Conservation (phyloP, 2,113 vertebrate genomes). For the Burhinus oedicnemus region DNA sequence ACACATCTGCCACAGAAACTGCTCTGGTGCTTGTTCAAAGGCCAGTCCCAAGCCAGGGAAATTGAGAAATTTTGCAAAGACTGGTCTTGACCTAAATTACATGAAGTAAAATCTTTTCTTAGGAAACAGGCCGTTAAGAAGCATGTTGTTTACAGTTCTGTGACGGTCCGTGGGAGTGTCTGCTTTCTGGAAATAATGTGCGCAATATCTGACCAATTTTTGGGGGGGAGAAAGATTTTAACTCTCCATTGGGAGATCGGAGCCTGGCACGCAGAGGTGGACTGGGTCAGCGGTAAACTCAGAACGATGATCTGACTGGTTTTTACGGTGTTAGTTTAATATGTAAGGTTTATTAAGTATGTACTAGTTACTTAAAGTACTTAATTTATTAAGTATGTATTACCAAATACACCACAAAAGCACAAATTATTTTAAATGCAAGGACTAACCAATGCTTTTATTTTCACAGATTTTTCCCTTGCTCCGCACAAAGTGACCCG, state of each 20-base stretch:
- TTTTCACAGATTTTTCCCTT: neutral
- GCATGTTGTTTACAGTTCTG: neutral
- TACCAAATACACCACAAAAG: neutral
- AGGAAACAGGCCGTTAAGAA: neutral
- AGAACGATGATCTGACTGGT: accelerated
- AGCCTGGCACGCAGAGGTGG: neutral
- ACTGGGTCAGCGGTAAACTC: neutral
- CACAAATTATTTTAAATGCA: neutral
- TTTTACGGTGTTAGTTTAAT: neutral
- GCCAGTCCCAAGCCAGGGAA: neutral
- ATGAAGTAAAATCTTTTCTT: neutral
- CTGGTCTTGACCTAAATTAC: neutral
- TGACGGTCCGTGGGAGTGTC: neutral
- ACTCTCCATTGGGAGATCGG: accelerated
- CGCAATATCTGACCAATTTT: neutral
- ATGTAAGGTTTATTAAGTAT: neutral
- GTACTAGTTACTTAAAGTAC: neutral
- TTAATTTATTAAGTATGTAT: neutral
- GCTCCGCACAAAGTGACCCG: accelerated
- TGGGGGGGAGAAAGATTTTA: accelerated
- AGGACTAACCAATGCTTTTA: neutral
- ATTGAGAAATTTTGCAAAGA: neutral
- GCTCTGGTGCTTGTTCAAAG: neutral
- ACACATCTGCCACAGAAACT: neutral
- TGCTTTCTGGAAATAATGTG: neutral